Base-by-base conservation (phyloP, 2,113 vertebrate genomes). In the Puma concolor region DNA sequence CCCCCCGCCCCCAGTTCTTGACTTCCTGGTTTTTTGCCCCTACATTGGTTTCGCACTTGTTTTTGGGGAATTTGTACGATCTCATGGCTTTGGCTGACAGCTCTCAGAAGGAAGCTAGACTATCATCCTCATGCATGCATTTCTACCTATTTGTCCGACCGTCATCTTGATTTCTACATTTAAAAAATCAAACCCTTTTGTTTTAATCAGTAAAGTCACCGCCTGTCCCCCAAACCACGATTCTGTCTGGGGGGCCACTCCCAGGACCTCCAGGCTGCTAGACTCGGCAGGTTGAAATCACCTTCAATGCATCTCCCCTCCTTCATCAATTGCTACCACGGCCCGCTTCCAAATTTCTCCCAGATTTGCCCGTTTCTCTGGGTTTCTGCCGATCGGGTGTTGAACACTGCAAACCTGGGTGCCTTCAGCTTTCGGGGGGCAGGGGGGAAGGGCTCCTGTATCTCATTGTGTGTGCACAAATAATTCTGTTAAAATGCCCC, bases 1-100 rank as follows among this genome's bases (percentile, higher is more conserved):
- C 50, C 52, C 52, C 1, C 16, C 17, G 0, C 21, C 57, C 7
- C 57, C 1, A 15, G 3, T 9, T 12, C 50, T n/a, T 9, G 23
- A 72, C 8, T 48, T 12, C 14, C 19, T 76, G 44, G 1, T 63
- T 21, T 12, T 41, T 5, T 7, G 19, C 52, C 29, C 77, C 36
- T 10, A 29, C 2, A 3, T 1, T 67, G 38, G 57, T 10, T 31
- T 72, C 64, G 29, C 25, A 87, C 83, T 23, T 0, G 1, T 69
- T 7, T 1, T 41, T 11, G 64, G 14, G 31, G 81, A 44, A n/a
- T 87, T 71, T 36, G 44, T 38, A 29, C 7, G 4, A 1, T 15
- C n/a, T 88, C 10, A 0, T 38, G 60, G 15, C 63, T 89, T 72
- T 67, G 48, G n/a, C 33, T 52, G 12, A 66, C 3, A 8, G 66